These are phyloP conservation scores for Antheraea assamensis DNA, from an alignment of 2,888 invertebrate species.

Conservation along the genomic window DNA sequence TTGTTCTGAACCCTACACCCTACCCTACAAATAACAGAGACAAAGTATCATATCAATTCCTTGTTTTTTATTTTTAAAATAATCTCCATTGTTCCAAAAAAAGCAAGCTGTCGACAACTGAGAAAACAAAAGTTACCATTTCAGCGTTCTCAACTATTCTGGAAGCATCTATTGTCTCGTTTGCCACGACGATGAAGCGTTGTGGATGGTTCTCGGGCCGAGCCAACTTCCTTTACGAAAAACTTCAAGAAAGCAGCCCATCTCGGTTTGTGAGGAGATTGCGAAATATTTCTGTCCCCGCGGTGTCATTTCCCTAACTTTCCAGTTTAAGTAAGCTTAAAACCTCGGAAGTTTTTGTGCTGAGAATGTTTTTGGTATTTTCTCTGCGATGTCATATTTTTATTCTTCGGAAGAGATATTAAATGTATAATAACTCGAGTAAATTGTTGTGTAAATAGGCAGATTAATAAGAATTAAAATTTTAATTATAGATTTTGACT, in stretches of 20 bases:
- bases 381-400: constrained; percentile 50
- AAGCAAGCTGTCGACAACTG: constrained; percentile 43
- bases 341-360: constrained; percentile 60
- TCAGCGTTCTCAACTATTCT: constrained; percentile 47
- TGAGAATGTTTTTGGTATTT: constrained; percentile 51
- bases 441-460: not conserved
- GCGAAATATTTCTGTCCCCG: constrained; percentile 71
- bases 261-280: constrained; percentile 65
- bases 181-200: constrained; percentile 46
- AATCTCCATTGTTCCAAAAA: constrained; percentile 22
- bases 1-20: too few species aligned
- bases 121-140: constrained; percentile 55
- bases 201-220: constrained; percentile 49
- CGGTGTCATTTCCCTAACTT: constrained; percentile 77
- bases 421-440: constrained; percentile 35
- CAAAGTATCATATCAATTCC: too few species aligned
- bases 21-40: too few species aligned
- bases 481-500: not conserved
- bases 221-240: constrained; percentile 60
- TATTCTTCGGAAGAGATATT: constrained; percentile 49
- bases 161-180: constrained; percentile 58
- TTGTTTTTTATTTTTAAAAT: constrained; percentile 18
- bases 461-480: not conserved
- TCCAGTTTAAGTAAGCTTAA: constrained; percentile 73
- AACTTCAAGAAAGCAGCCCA: constrained; percentile 62